Evolutionary conservation across 2,888 invertebrate species (phyloP).

Genomic region (Altica lythri): DNA sequence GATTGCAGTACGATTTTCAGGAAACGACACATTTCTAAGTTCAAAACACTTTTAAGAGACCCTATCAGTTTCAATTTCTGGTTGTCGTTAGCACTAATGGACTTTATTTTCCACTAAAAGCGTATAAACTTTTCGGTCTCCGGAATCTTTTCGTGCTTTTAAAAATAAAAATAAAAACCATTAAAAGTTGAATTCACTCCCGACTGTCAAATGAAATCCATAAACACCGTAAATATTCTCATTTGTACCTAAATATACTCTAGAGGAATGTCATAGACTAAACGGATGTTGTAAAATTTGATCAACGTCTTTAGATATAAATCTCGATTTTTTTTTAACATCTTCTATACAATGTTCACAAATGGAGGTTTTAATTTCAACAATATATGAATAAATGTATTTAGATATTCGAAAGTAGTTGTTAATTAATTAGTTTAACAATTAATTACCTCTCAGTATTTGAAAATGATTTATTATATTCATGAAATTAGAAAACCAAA

Average conservation of each 20-base stretch:
- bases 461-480: too few species aligned
- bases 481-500: too few species aligned
- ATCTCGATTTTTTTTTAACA: neutral
- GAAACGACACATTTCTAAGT: too few species aligned
- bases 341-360: too few species aligned
- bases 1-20: too few species aligned
- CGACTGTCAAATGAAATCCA: slow-evolving; percentile 38
- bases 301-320: slow-evolving; percentile 21
- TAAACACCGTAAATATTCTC: slow-evolving; percentile 46
- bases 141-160: neutral
- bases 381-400: too few species aligned
- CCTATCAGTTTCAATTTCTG: neutral
- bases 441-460: too few species aligned
- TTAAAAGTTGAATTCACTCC: slow-evolving; percentile 32
- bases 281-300: slow-evolving; percentile 44
- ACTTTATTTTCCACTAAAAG: neutral
- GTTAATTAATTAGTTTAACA: too few species aligned
- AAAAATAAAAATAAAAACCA: slow-evolving; percentile 35
- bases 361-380: too few species aligned
- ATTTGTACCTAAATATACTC: slow-evolving; percentile 44
- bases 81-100: neutral
- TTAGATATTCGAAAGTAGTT: too few species aligned
- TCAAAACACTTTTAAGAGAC: too few species aligned
- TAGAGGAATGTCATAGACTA: slow-evolving; percentile 27
- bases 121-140: neutral